These are phyloP conservation scores for Coelogynopora nodosa DNA, from an alignment of 2,888 invertebrate genomes.

Conservation along the genomic window DNA sequence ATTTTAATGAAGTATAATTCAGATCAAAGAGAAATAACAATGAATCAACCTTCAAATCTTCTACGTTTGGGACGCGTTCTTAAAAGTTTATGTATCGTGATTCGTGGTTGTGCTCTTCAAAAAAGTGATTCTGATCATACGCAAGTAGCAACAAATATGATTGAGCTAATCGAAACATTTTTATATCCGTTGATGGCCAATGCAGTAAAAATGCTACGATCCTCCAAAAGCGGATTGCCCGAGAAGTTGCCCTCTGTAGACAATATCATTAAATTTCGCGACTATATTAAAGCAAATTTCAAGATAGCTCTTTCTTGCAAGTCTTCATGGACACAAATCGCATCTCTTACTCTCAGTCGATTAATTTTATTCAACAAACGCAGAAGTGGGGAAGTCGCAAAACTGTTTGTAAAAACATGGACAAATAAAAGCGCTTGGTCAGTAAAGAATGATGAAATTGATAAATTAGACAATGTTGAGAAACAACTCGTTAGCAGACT, in stretches of 20 bases:
- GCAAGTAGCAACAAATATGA: background rate
- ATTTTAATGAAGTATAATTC: background rate
- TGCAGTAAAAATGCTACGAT: background rate
- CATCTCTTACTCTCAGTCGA: background rate
- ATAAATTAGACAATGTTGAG: background rate
- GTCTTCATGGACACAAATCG: background rate
- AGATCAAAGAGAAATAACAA: background rate
- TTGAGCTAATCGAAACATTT: background rate
- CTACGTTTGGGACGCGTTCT: background rate
- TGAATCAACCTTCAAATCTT: background rate
- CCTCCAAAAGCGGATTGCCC: background rate
- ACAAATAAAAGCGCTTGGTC: background rate
- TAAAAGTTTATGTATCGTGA: background rate
- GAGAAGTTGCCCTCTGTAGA: background rate
- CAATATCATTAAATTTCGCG: background rate
- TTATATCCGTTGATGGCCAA: background rate
- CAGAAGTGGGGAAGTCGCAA: background rate
- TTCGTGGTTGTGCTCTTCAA: background rate
- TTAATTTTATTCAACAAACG: background rate
- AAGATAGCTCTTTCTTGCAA: background rate
- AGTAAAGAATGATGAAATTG: background rate
- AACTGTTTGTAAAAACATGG: background rate
- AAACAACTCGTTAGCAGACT: background rate
- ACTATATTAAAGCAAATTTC: background rate
- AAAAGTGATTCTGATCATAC: background rate